phyloP scores from a whole-genome alignment of 2,113 vertebrate genomes.

The Aspiorhynchus laticeps region DNA sequence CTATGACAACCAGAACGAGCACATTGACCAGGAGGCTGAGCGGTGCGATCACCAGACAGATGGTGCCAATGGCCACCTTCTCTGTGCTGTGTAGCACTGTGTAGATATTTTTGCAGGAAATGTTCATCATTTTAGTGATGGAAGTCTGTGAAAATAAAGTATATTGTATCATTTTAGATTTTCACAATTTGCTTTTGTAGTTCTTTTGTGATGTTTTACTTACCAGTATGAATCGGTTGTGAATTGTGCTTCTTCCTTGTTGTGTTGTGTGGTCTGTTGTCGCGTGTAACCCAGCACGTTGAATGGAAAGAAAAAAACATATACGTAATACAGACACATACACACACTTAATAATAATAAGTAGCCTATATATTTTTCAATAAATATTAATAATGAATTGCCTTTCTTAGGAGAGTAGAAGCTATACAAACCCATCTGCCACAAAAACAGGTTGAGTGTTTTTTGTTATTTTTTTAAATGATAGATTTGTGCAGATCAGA shows the following conservation, averaged over 20 bases:
- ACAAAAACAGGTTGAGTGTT: too few species aligned
- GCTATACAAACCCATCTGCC: too few species aligned
- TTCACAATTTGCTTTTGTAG: not conserved
- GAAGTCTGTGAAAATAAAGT: not conserved
- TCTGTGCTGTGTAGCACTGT: constrained; percentile 77
- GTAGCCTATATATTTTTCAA: too few species aligned
- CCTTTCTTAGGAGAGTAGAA: too few species aligned
- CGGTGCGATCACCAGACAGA: constrained; percentile 81
- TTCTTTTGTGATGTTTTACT: not conserved
- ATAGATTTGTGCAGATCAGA: too few species aligned
- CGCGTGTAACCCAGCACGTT: not conserved
- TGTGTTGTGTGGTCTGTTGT: not conserved
- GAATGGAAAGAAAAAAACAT: not conserved
- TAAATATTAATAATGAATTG: too few species aligned
- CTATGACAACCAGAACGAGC: constrained; percentile 81
- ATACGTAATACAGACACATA: too few species aligned
- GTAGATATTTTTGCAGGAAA: constrained; percentile 68
- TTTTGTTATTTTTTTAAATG: too few species aligned
- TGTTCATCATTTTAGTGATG: not conserved
- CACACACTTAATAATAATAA: not conserved
- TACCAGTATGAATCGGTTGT: not conserved
- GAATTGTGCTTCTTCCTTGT: not conserved
- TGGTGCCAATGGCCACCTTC: constrained; percentile 72
- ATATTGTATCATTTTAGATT: not conserved
- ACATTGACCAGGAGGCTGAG: constrained; percentile 85